A percentile compares a stretch with the other conserved stretches of the same genome.
phyloP scores from a whole-genome alignment of 2,113 vertebrate genomes.

The Salvator merianae region DNA sequence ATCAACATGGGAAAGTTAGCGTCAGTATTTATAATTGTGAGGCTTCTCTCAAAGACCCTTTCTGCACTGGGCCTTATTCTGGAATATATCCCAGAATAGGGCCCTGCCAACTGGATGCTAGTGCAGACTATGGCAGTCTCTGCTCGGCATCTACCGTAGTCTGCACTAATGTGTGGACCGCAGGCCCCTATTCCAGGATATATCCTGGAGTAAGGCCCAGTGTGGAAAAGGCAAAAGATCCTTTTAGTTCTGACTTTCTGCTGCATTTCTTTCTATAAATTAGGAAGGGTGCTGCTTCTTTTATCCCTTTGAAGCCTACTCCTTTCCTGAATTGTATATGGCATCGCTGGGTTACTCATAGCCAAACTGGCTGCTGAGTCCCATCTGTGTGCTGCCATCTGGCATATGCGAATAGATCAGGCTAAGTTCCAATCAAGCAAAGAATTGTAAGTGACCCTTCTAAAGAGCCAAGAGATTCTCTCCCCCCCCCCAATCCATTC shows the following conservation, averaged over 20 bases:
- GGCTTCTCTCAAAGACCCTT: slow-evolving; percentile 45
- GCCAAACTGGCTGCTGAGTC: background rate
- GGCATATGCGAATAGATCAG: background rate
- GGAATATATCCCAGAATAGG: no score
- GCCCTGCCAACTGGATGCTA: no score
- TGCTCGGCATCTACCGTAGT: no score
- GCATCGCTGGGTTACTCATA: background rate
- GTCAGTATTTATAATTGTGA: slow-evolving; percentile 8
- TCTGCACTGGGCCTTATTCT: no score
- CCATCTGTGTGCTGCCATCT: fast-evolving
- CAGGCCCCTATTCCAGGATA: no score
- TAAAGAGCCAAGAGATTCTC: background rate
- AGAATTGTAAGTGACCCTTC: background rate
- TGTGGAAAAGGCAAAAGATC: no score
- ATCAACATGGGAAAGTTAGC: background rate
- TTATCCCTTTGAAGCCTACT: background rate
- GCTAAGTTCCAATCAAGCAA: background rate
- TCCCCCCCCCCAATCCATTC: no score
- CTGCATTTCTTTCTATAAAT: slow-evolving; percentile 44
- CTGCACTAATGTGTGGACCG: no score
- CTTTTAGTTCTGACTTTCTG: slow-evolving; percentile 40
- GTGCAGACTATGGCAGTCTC: no score
- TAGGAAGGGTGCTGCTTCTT: slow-evolving; percentile 20
- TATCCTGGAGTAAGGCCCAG: no score
- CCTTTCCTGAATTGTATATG: background rate